phyloP scores from a whole-genome alignment of 2,888 invertebrate genomes.

The Orchesella flavescens region DNA sequence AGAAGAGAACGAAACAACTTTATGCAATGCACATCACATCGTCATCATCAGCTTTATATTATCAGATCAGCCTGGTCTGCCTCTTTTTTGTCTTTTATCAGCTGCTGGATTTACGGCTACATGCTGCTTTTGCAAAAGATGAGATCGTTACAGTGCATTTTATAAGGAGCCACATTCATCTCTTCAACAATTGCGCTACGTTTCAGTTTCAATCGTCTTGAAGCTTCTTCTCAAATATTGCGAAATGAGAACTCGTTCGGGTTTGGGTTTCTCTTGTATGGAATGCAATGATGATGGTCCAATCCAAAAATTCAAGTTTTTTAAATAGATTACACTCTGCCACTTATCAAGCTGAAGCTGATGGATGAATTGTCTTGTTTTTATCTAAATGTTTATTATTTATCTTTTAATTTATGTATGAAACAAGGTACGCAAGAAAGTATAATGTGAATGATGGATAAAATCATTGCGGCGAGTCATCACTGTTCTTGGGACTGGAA shows the following conservation, averaged over 20 bases:
- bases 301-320: constrained; percentile 27
- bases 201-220: background rate
- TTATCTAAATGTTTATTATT: constrained; percentile 43
- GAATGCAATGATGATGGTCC: too few relatives aligned
- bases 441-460: too few relatives aligned
- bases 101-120: constrained; percentile 12
- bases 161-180: constrained; percentile 21
- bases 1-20: too few relatives aligned
- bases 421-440: background rate
- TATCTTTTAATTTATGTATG: constrained; percentile 40
- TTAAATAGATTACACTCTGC: constrained; percentile 24
- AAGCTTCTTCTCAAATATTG: too few relatives aligned
- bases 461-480: too few relatives aligned
- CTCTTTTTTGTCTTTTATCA: background rate
- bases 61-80: too few relatives aligned
- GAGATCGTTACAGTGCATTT: constrained; percentile 13
- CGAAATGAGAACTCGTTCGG: constrained; percentile 7
- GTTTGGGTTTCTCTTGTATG: background rate
- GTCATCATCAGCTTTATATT: too few relatives aligned
- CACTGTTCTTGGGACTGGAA: constrained; percentile 18
- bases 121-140: background rate
- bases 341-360: constrained; percentile 29
- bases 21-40: too few relatives aligned
- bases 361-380: constrained; percentile 45
- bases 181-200: background rate